Evolutionary conservation across 2,113 vertebrate genomes (phyloP), one percentile per base, ranked within the genome.

Genomic region (Rhinopomastus cyanomelas): DNA sequence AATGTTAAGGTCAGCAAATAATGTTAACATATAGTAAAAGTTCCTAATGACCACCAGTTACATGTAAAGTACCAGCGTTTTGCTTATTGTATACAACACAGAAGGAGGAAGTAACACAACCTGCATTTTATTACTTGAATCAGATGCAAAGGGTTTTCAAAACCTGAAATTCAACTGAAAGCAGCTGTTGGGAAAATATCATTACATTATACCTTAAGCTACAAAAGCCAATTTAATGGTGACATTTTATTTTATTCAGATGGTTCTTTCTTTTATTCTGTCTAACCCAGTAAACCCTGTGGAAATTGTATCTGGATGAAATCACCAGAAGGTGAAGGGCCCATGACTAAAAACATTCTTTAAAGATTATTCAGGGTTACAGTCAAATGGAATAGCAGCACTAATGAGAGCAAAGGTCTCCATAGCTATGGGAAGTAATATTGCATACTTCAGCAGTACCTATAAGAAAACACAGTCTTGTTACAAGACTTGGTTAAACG

Each of bases 221-320:
- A 96, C 95, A 96, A 96, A 97, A 96, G 75, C 93, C 95, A 97
- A 93, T 97, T 97, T 97, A 97, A 98, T 97, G 96, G 97, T 96
- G 97, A 97, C 87, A 95, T 97, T 97, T 98, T 97, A 98, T 97
- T 98, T 97, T 97, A 95, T 97, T 98, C 97, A 97, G 95, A 97
- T 97, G 97, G 97, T 95, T 75, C 95, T 23, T 81, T 94, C 95
- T 97, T 97, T 97, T 97, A 94, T 97, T 97, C 96, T 96, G 81
- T 88, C 95, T 80, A 97, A 96, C 94, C 65, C 73, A 93, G 96
- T 94, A 96, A 97, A 96, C 93, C 88, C 93, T 83, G 69, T 92
- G 91, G 96, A 97, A 97, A 97, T 96, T 93, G 81, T 96, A 97
- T 97, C 97, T 97, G 96, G 95, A 97, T 97, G 97, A 98, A 98